Evolutionary conservation across 2,888 invertebrate genomes (phyloP).

Genomic region (Calameuta filiformis): DNA sequence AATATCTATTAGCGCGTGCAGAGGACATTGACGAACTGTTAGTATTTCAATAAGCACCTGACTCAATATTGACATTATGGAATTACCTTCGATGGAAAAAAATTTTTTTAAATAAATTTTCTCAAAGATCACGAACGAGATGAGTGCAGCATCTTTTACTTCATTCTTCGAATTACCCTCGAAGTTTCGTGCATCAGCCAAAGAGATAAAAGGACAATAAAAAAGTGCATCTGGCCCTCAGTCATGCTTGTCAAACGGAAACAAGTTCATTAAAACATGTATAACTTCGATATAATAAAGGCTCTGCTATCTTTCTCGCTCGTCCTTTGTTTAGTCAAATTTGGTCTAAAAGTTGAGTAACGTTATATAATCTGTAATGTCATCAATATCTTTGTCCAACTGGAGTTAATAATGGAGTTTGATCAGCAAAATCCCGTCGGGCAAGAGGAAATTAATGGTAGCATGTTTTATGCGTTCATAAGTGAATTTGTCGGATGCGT

Average conservation of each 20-base stretch:
- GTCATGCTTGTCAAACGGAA: constrained; percentile 32
- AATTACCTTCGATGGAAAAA: not conserved
- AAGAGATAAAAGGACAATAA: constrained; percentile 44
- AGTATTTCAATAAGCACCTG: not conserved
- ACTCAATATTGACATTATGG: not conserved
- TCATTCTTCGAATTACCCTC: constrained; percentile 35
- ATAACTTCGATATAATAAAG: not conserved
- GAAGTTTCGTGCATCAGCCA: constrained; percentile 53
- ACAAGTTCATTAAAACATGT: not conserved
- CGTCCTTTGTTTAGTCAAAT: not conserved
- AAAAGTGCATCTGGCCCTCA: constrained; percentile 43
- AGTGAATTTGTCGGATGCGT: constrained; percentile 9
- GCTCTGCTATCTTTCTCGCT: not conserved
- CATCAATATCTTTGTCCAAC: not conserved
- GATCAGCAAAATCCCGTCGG: not conserved
- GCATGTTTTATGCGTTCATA: not conserved
- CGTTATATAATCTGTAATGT: not conserved
- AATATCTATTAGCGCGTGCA: not conserved
- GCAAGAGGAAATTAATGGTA: not conserved
- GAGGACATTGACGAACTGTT: not conserved
- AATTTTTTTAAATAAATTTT: not conserved
- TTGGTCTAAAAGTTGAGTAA: not conserved
- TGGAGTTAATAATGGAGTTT: not conserved
- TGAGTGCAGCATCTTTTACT: constrained; percentile 17
- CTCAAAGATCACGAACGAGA: not conserved